These are phyloP conservation scores for Drosophila quinaria DNA, from an alignment of 2,888 invertebrate genomes.

Conservation along the genomic window DNA sequence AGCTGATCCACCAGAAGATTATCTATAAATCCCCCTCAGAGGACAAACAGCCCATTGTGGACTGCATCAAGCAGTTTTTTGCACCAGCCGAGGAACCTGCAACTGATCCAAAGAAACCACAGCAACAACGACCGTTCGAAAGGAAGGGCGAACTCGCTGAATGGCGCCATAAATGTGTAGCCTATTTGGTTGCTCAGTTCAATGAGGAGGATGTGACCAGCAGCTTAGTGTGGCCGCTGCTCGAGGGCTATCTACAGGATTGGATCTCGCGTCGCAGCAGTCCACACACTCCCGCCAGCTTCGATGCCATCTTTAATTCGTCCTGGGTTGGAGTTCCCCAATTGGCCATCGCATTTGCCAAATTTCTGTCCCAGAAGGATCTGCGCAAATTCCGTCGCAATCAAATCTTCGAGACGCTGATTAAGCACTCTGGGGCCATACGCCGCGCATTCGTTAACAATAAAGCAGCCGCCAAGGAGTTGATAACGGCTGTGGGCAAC, in stretches of 20 bases:
- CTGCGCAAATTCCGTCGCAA: constrained; percentile 45
- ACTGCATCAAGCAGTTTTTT: constrained; percentile 43
- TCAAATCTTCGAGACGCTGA: constrained; percentile 45
- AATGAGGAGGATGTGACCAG: constrained; percentile 1
- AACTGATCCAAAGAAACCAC: not conserved
- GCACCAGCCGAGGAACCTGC: not conserved
- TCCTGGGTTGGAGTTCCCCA: constrained; percentile 44
- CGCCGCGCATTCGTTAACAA: not conserved
- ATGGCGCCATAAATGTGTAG: constrained; percentile 52
- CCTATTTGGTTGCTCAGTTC: constrained; percentile 49
- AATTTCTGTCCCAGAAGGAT: constrained; percentile 7
- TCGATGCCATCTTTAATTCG: constrained; percentile 40
- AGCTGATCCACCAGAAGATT: constrained; percentile 31
- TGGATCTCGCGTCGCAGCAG: constrained; percentile 47
- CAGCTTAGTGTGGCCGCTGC: constrained; percentile 29
- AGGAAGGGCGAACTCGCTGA: constrained; percentile 19
- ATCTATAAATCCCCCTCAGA: not conserved
- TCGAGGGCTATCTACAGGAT: constrained; percentile 27
- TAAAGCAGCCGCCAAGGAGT: not conserved
- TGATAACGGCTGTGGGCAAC: not conserved
- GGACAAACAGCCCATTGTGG: constrained; percentile 30
- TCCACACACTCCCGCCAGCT: constrained; percentile 28
- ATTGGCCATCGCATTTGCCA: constrained; percentile 19
- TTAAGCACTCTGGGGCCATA: constrained; percentile 28
- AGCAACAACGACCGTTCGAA: constrained; percentile 3